phyloP scores from a whole-genome alignment of 1,140 invertebrate genomes.

The Melitaea cinxia region DNA sequence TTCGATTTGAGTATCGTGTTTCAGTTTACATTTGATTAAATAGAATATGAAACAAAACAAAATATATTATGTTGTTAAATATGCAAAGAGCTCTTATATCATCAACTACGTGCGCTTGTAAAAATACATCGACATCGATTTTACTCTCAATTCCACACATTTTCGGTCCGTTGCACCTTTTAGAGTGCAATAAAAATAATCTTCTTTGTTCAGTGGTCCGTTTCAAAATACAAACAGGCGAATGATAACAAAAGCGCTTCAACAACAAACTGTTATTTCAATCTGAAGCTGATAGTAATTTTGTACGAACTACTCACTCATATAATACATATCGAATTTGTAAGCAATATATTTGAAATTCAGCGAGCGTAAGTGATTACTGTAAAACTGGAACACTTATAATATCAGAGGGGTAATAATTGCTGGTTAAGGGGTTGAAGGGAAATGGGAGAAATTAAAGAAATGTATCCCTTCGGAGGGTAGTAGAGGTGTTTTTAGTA shows the following conservation, averaged over 20 bases:
- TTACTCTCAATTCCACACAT: slow-evolving; percentile 66
- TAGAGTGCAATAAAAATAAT: slow-evolving; percentile 77
- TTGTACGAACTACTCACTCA: too few species aligned
- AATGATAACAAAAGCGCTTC: slow-evolving; percentile 57
- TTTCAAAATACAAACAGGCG: slow-evolving; percentile 54
- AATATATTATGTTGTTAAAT: background rate
- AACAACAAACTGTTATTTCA: slow-evolving; percentile 60
- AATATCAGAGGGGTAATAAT: too few species aligned
- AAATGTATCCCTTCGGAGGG: too few species aligned
- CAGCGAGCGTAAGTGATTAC: too few species aligned
- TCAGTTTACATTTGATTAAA: background rate
- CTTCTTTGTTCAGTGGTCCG: slow-evolving; percentile 67
- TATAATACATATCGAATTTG: too few species aligned
- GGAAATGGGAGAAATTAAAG: too few species aligned
- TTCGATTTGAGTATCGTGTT: too few species aligned
- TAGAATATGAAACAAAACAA: background rate
- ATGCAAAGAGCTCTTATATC: background rate
- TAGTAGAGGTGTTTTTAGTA: too few species aligned
- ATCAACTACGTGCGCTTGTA: background rate
- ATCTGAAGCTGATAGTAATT: slow-evolving; percentile 46
- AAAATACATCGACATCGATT: slow-evolving; percentile 47
- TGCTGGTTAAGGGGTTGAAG: too few species aligned
- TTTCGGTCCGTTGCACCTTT: slow-evolving; percentile 69
- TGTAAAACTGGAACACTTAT: too few species aligned
- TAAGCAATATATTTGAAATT: too few species aligned